Conservation (phyloP, 2,113 vertebrate species). For the Balaeniceps rex region DNA sequence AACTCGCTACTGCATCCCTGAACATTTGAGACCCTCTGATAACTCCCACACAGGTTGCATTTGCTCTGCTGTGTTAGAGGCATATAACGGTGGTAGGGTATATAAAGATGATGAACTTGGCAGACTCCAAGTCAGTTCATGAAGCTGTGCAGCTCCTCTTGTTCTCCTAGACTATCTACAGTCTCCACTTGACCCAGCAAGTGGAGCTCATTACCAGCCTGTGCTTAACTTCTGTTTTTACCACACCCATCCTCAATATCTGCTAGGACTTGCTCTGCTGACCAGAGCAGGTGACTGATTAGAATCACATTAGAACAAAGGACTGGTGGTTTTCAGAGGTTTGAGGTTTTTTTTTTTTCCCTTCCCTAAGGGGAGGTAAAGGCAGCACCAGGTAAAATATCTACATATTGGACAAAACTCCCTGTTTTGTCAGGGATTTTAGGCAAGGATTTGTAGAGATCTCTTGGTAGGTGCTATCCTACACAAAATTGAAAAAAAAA, state of each 20-base stretch:
- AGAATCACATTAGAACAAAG: slow-evolving; percentile 28
- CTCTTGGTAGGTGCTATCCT: neutral
- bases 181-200: neutral
- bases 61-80: neutral
- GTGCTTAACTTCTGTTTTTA: neutral
- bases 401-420: neutral
- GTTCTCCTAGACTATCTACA: neutral
- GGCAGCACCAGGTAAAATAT: neutral
- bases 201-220: neutral
- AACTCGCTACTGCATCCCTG: neutral
- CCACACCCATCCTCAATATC: neutral
- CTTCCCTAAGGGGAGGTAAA: slow-evolving; percentile 1
- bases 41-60: neutral
- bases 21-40: neutral
- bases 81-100: neutral
- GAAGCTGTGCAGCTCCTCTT: neutral
- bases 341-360: neutral
- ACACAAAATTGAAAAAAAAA: no score
- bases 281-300: neutral
- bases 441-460: neutral
- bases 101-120: neutral
- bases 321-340: neutral
- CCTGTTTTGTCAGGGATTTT: neutral
- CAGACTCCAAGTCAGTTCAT: neutral
- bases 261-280: slow-evolving; percentile 30